Base-by-base conservation (phyloP, 2,113 vertebrate species). In the Otis tarda region DNA sequence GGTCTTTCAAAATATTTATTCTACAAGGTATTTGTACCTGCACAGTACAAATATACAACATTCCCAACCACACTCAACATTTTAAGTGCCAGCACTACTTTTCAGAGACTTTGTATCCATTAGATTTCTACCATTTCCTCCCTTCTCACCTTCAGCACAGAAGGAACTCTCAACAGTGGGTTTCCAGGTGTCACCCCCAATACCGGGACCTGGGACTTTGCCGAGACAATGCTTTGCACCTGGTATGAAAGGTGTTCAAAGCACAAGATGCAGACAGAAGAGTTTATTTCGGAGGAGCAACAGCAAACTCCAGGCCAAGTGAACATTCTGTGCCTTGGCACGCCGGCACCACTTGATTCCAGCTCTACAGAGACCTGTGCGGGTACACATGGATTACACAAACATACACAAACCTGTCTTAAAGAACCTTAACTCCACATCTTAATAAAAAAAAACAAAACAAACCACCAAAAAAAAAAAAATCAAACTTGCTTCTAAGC, bases 191-290 rank as follows among this genome's bases (percentile, higher is more conserved):
- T 3, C 28, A 1, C 27, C 13, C 45, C 68, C 56, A 3, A 18
- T 4, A 2, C 9, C 4, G 14, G 17, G 60, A 4, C 0, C 31
- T 5, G 16, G 28, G 76, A 9, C 22, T 45, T 10, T 24, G 37
- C 52, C 6, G 50, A 22, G 56, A 20, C 63, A 24, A 9, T 0
- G 2, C 24, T 41, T 22, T 45, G 35, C 49, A 1, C 10, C 11
- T 14, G 82, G 2, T 16, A 37, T 31, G 59, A 25, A 59, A 59
- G 49, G 47, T 10, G 67, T 16, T 19, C 4, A 12, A 30, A 77
- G 60, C 43, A 45, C 37, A 28, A 16, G 23, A 20, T 21, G 37
- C 23, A 6, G 43, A 28, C 5, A 59, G 19, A 41, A 50, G 55
- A 45, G 17, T 53, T 73, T 17, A 5, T 70, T 80, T 49, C 1